phyloP scores from a whole-genome alignment of 2,797 vertebrate species.

The Sandelia bainsii region DNA sequence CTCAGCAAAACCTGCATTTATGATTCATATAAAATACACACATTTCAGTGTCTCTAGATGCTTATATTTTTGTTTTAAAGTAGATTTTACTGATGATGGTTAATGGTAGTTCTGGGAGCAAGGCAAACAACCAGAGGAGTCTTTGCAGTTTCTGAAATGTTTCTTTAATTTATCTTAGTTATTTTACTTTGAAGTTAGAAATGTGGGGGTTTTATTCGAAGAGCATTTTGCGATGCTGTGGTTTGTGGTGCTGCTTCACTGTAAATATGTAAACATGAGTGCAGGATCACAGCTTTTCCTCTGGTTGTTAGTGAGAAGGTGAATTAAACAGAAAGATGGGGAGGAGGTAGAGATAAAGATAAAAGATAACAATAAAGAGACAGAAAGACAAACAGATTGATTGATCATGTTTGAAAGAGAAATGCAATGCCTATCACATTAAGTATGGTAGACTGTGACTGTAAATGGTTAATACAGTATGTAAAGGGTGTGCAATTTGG shows the following conservation, averaged over 20 bases:
- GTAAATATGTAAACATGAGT: constrained; percentile 13
- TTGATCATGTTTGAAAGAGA: neutral
- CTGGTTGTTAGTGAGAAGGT: neutral
- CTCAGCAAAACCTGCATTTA: neutral
- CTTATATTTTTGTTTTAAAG: neutral
- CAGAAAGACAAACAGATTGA: neutral
- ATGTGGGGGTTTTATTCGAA: neutral
- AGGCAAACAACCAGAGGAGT: neutral
- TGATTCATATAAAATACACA: neutral
- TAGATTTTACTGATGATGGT: neutral
- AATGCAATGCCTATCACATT: neutral
- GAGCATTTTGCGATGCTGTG: neutral
- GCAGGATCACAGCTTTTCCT: neutral
- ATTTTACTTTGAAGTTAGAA: neutral
- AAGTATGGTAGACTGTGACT: constrained; percentile 1
- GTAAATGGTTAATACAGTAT: constrained; percentile 15
- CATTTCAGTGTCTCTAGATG: neutral
- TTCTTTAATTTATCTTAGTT: neutral
- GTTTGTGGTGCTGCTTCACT: neutral
- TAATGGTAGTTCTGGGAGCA: neutral
- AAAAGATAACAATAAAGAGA: neutral
- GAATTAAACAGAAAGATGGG: neutral
- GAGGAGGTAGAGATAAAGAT: neutral
- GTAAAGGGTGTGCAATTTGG: constrained; percentile 25
- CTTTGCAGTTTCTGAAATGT: neutral